Evolutionary conservation across 2,888 invertebrate species (phyloP).

Genomic region (Lapara coniferarum): DNA sequence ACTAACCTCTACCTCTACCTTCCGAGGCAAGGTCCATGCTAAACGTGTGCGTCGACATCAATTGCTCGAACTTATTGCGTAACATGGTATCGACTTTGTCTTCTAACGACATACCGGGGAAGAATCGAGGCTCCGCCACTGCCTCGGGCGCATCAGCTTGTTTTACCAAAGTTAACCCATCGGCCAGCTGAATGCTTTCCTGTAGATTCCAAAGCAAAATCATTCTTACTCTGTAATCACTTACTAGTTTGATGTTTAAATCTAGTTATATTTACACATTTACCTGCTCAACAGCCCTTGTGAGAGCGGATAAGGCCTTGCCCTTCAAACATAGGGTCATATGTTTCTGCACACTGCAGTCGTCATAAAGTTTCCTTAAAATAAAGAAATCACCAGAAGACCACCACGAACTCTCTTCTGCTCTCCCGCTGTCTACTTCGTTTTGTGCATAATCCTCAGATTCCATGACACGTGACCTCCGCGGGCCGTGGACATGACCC

Average conservation of each 20-base stretch:
- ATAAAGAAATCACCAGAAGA: constrained; percentile 84
- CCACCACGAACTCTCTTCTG: constrained; percentile 80
- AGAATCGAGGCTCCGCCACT: constrained; percentile 82
- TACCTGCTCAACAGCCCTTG: constrained; percentile 85
- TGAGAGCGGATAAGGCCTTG: constrained; percentile 83
- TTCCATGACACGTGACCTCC: constrained; percentile 76
- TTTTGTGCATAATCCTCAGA: constrained; percentile 71
- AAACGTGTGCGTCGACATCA: constrained; percentile 86
- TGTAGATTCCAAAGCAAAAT: constrained; percentile 64
- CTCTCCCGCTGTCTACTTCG: constrained; percentile 79
- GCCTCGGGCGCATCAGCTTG: constrained; percentile 81
- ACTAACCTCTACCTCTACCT: constrained; percentile 79
- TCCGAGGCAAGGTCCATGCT: constrained; percentile 84
- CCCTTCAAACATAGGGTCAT: constrained; percentile 85
- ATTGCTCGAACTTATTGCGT: constrained; percentile 81
- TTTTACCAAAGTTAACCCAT: constrained; percentile 84
- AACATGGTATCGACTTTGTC: constrained; percentile 83
- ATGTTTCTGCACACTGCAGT: constrained; percentile 85
- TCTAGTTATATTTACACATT: constrained; percentile 44
- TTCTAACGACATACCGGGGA: constrained; percentile 80
- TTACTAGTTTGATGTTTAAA: constrained; percentile 36
- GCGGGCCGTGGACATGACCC: constrained; percentile 72
- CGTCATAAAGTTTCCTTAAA: constrained; percentile 85
- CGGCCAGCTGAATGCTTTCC: constrained; percentile 85
- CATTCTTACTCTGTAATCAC: constrained; percentile 54